A percentile compares a stretch with the other conserved stretches of the same genome.
phyloP scores from a whole-genome alignment of 2,113 vertebrate species.

The Nothocercus nigrocapillus region DNA sequence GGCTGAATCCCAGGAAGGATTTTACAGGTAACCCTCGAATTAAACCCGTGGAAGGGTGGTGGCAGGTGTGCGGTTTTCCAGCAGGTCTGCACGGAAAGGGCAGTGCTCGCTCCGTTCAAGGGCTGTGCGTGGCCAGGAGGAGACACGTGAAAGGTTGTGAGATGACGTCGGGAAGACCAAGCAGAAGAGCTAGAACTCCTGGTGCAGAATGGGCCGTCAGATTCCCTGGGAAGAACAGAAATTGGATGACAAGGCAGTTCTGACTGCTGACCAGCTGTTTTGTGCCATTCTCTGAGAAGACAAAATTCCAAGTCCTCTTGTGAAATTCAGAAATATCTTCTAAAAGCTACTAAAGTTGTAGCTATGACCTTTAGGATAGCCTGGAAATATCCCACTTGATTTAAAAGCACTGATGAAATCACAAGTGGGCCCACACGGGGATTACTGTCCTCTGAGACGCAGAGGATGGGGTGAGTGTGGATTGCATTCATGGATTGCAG shows the following conservation, averaged over 20 bases:
- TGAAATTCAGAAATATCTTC: background rate
- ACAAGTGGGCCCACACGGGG: background rate
- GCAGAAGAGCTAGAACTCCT: background rate
- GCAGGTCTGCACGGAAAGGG: background rate
- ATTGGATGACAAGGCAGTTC: background rate
- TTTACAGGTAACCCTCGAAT: background rate
- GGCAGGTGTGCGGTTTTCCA: background rate
- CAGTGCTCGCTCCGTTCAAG: background rate
- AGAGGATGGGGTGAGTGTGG: background rate
- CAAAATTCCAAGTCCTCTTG: background rate
- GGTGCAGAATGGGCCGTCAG: background rate
- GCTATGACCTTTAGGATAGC: background rate
- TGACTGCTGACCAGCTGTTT: background rate
- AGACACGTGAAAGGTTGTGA: accelerated
- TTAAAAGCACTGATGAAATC: too few species aligned
- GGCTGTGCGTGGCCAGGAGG: background rate
- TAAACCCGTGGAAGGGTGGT: accelerated
- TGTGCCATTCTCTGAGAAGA: background rate
- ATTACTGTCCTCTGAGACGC: background rate
- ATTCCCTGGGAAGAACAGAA: background rate
- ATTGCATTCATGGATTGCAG: background rate
- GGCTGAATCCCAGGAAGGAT: background rate
- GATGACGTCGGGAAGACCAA: background rate
- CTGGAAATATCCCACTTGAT: too few species aligned
- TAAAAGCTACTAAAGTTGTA: background rate